phyloP scores from a whole-genome alignment of 2,888 invertebrate species.

The Leptopilina myrica region DNA sequence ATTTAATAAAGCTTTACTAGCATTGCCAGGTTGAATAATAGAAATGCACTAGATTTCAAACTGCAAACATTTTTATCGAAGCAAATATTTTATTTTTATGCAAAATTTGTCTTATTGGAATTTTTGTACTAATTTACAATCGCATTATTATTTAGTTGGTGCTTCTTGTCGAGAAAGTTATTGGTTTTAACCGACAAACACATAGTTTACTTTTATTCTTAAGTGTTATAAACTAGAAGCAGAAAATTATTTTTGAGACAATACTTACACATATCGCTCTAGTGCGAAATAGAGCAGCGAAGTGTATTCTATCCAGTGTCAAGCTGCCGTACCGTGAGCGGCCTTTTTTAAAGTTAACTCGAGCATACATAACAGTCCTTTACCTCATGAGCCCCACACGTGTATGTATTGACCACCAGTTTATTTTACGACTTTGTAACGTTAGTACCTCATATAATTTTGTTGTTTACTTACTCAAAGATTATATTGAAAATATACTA shows the following conservation, averaged over 20 bases:
- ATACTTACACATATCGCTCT: background rate
- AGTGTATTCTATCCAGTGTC: slow-evolving; percentile 3
- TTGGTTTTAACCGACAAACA: background rate
- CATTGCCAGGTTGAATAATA: too few relatives aligned
- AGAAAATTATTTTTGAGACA: background rate
- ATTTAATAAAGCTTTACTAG: background rate
- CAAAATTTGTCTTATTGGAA: too few relatives aligned
- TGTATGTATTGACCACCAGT: slow-evolving; percentile 28
- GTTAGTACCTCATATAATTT: slow-evolving; percentile 24
- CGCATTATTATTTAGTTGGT: too few relatives aligned
- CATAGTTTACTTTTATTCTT: background rate
- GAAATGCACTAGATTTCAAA: too few relatives aligned
- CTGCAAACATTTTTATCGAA: too few relatives aligned
- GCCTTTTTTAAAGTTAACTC: slow-evolving; percentile 36
- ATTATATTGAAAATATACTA: slow-evolving; percentile 2
- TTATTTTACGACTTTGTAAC: slow-evolving; percentile 21
- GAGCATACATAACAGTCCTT: slow-evolving; percentile 13
- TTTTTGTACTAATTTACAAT: too few relatives aligned
- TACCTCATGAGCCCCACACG: slow-evolving; percentile 8
- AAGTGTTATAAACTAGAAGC: background rate
- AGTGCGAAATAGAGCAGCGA: slow-evolving; percentile 28
- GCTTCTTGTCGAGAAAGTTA: too few relatives aligned
- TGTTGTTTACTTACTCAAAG: background rate
- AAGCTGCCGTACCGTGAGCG: background rate
- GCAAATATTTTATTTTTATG: too few relatives aligned